Percentiles rank a stretch among this genome's conserved stretches.
Evolutionary conservation across 2,113 vertebrate species (phyloP).

Genomic region (Hystrix cristata): DNA sequence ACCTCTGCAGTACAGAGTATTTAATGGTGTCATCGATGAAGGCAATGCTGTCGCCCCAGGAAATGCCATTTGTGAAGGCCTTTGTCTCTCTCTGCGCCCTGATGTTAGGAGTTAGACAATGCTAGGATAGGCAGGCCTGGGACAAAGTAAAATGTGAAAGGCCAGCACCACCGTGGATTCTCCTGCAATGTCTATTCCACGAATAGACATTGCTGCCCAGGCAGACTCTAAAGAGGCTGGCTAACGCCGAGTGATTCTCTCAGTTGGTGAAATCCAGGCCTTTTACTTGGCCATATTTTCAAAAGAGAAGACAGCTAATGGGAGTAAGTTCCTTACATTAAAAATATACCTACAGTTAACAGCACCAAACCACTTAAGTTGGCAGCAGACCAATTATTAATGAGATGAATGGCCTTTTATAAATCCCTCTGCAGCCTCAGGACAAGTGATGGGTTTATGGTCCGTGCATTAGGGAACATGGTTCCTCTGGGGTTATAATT

Average conservation of each 20-base stretch:
- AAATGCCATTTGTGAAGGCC: not conserved
- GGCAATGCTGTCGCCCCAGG: not conserved
- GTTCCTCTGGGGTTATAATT: conserved; percentile 65
- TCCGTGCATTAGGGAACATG: conserved; percentile 83
- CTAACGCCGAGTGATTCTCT: conserved; percentile 59
- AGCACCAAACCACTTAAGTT: conserved; percentile 88
- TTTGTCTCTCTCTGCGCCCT: not conserved
- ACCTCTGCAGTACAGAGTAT: not conserved
- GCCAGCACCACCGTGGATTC: not conserved
- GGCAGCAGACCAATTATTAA: conserved; percentile 90
- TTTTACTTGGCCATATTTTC: conserved; percentile 87
- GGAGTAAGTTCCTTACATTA: conserved; percentile 86
- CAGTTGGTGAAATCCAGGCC: conserved; percentile 67
- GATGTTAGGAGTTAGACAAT: not conserved
- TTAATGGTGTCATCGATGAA: not conserved
- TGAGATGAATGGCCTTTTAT: conserved; percentile 89
- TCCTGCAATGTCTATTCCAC: not conserved
- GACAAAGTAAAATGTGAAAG: not conserved
- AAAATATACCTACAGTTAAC: conserved; percentile 89
- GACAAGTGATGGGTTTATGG: conserved; percentile 88
- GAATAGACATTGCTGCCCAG: conserved; percentile 21
- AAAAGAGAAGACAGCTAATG: conserved; percentile 87
- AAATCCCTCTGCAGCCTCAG: conserved; percentile 85
- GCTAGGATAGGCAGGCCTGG: not conserved
- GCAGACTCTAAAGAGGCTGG: conserved; percentile 43